Base-by-base conservation (phyloP, 2,888 invertebrate genomes). In the Chloroclysta siterata region DNA sequence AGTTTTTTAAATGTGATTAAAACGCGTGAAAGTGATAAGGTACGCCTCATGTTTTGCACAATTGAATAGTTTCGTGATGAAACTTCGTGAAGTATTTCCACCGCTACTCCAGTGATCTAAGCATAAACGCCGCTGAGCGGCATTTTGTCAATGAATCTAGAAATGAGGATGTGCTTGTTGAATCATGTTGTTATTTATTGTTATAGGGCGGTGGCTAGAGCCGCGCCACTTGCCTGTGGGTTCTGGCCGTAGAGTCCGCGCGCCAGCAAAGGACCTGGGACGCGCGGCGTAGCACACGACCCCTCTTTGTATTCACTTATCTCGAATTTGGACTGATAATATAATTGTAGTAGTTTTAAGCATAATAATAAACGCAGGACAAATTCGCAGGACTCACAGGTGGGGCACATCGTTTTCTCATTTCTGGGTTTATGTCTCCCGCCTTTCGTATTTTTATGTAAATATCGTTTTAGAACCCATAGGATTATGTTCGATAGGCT, bases 401-500 rank as follows among this genome's bases (percentile, higher is more conserved):
- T 72, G 74, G 66, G 71, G 78, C 74, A 76, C 72, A 72, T 74
- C 71, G 73, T 62, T 73, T 65, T 72, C 74, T 82, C 77, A 76
- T 79, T 80, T 79, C 77, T 81, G 79, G 80, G 76, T 78, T 77
- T 78, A 72, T 72, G 70, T 71, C 78, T 81, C 84, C 89, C 87
- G 88, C 89, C 88, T 88, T 84, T 83, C 76, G 72, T 80, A 77
- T 76, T 77, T 81, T 76, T 84, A 80, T 92, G 92, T 92, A 91
- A 88, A 92, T 92, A 91, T 86, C 76, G 85, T 83, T 81, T 79
- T 88, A 90, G 85, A 88, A 84, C 84, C 85, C 80, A 77, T 90
- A 90, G 87, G 84, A 88, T 90, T 90, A 90, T 89, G 89, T 90
- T 87, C 80, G 78, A 87, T 92, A 92, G 86, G 91, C 84, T 89